Evolutionary conservation across 1,140 invertebrate species (phyloP).

Genomic region (Orchesella cincta): DNA sequence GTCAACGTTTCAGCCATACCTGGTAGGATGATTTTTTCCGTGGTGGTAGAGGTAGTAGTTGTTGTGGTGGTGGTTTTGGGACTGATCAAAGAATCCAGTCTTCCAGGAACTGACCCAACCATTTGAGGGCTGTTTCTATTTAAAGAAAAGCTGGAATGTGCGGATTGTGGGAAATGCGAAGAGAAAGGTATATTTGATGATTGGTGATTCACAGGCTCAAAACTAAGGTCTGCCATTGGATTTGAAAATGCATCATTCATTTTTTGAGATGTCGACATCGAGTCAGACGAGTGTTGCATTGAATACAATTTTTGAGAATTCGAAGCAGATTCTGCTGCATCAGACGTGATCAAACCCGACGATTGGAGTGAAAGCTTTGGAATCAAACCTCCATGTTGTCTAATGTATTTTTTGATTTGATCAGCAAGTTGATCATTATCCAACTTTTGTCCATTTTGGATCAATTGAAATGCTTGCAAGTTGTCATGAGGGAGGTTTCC

Average conservation of each 20-base stretch:
- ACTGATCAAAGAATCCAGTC: neutral
- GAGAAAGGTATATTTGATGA: neutral
- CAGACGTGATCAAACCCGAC: neutral
- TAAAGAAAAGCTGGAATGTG: neutral
- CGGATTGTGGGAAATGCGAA: neutral
- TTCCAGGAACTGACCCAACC: constrained; percentile 8
- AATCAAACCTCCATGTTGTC: constrained; percentile 3
- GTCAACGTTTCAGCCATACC: constrained; percentile 8
- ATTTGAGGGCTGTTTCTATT: neutral
- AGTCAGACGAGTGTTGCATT: too few species aligned
- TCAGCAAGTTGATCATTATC: neutral
- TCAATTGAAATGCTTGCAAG: constrained; percentile 13
- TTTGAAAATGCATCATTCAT: neutral
- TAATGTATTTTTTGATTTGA: constrained; percentile 8
- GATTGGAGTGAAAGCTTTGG: constrained; percentile 16
- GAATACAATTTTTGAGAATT: neutral
- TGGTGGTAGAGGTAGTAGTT: neutral
- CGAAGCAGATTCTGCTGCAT: neutral
- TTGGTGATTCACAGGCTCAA: too few species aligned
- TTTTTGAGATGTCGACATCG: neutral
- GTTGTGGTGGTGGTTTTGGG: neutral
- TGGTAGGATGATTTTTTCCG: constrained; percentile 2
- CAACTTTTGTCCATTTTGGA: neutral
- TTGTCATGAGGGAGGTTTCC: neutral
- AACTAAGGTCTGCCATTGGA: neutral